Percentiles rank a stretch among this genome's conserved stretches.
Evolutionary conservation across 2,797 vertebrate species (phyloP).

Genomic region (Myotis myotis): DNA sequence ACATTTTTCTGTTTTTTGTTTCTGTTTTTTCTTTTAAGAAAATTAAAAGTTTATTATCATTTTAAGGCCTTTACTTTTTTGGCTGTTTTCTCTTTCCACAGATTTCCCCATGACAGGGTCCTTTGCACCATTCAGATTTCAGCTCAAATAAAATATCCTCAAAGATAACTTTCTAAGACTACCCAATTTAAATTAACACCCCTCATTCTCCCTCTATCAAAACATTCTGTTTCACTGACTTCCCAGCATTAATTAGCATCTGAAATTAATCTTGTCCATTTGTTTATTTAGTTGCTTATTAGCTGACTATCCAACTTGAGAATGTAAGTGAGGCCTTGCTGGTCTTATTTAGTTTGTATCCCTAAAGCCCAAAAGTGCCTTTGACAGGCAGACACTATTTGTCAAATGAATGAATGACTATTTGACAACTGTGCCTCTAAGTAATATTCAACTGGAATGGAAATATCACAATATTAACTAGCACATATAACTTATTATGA

Average conservation of each 20-base stretch:
- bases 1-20: neutral
- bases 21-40: neutral
- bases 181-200: slow-evolving; percentile 21
- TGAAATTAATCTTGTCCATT: slow-evolving; percentile 45
- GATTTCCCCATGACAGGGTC: neutral
- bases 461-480: neutral
- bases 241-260: neutral
- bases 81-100: neutral
- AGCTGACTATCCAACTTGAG: neutral
- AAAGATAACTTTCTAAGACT: neutral
- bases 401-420: neutral
- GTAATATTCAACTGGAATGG: neutral
- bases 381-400: slow-evolving; percentile 32
- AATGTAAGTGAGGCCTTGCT: neutral
- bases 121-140: neutral
- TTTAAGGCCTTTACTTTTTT: neutral
- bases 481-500: slow-evolving; percentile 11
- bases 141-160: neutral
- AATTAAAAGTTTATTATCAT: neutral
- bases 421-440: slow-evolving; percentile 33
- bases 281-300: slow-evolving; percentile 52
- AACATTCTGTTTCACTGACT: slow-evolving; percentile 1
- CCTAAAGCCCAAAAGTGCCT: neutral
- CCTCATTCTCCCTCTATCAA: slow-evolving; percentile 28
- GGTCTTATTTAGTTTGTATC: neutral